Evolutionary conservation across 2,797 vertebrate genomes (phyloP).

Genomic region (Lemur catta): DNA sequence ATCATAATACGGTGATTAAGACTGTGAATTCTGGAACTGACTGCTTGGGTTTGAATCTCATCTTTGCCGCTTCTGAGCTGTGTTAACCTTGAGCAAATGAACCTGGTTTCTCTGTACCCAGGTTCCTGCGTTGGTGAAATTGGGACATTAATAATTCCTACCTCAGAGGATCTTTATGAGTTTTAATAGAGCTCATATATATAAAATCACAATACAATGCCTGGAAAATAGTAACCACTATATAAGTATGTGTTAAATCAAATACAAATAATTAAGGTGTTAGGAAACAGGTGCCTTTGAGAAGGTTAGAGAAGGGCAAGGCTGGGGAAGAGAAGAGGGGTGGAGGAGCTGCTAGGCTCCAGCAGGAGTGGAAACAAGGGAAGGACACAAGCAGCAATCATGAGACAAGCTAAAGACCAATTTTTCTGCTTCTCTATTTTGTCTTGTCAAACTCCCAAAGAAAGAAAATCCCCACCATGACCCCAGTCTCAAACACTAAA

Average conservation of each 20-base stretch:
- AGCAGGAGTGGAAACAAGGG: background rate
- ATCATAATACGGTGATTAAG: background rate
- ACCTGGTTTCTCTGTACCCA: background rate
- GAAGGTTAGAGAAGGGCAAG: background rate
- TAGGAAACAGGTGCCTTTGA: background rate
- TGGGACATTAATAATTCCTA: background rate
- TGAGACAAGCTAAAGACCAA: background rate
- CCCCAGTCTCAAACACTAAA: background rate
- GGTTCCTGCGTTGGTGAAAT: background rate
- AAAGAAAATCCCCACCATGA: background rate
- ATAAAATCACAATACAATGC: background rate
- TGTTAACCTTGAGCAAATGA: background rate
- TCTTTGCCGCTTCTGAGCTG: background rate
- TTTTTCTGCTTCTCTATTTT: background rate
- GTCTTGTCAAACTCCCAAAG: background rate
- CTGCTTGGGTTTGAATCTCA: background rate
- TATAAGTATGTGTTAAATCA: background rate
- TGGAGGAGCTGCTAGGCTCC: background rate
- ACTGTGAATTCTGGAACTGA: background rate
- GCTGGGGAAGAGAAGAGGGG: background rate
- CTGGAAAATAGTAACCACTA: background rate
- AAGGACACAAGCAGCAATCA: fast-evolving
- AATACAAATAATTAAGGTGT: background rate
- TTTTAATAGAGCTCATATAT: background rate
- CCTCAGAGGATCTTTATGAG: background rate